Conservation (phyloP, 2,888 invertebrate species). For the Amphiduros pacificus region DNA sequence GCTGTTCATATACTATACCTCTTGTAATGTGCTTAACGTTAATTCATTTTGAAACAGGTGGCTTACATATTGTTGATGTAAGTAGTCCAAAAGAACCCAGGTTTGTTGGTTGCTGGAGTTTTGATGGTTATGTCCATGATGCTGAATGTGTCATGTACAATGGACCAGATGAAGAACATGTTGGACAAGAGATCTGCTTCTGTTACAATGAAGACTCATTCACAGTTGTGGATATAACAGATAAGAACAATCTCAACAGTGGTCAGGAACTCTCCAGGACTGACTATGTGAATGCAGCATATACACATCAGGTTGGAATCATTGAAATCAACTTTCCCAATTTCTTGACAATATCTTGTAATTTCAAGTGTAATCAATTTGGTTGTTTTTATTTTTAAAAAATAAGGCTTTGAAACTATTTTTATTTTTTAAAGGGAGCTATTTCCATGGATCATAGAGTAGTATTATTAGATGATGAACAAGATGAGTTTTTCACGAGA, state of each 20-base stretch:
- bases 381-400: too few relatives aligned
- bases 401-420: too few relatives aligned
- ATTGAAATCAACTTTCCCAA: too few relatives aligned
- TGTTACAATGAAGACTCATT: constrained; percentile 12
- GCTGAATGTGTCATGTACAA: constrained; percentile 10
- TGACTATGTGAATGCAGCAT: constrained; percentile 13
- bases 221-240: constrained; percentile 14
- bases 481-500: background rate
- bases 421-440: constrained; percentile 5
- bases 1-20: too few relatives aligned
- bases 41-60: constrained; percentile 6
- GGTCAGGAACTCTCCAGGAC: constrained; percentile 11
- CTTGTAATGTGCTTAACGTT: too few relatives aligned
- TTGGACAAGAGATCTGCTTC: constrained; percentile 10
- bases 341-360: too few relatives aligned
- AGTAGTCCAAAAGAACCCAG: constrained; percentile 12
- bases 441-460: constrained; percentile 5
- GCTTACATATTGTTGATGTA: constrained; percentile 20
- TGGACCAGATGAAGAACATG: constrained; percentile 3
- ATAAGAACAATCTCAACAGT: background rate
- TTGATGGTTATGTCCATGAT: constrained; percentile 9
- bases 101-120: constrained; percentile 7
- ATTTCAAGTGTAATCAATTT: too few relatives aligned
- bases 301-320: constrained; percentile 26
- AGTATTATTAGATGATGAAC: constrained; percentile 11